Evolutionary conservation across 2,113 vertebrate species (phyloP).

Genomic region (Heliornis fulica): DNA sequence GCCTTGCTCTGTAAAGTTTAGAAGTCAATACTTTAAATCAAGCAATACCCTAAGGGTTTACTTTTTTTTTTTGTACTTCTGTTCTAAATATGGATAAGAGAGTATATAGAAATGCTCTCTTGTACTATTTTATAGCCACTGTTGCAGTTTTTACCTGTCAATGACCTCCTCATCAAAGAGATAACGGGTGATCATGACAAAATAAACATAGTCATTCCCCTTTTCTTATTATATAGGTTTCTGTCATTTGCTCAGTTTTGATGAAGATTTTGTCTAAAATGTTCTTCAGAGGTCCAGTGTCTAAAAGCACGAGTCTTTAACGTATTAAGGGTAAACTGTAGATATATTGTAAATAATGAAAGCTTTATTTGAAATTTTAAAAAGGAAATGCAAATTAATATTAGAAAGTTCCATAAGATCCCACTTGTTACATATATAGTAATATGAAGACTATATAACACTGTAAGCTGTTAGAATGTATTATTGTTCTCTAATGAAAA

Average conservation of each 20-base stretch:
- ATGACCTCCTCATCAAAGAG: not conserved
- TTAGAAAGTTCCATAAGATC: not conserved
- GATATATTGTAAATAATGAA: not conserved
- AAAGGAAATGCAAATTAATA: not conserved
- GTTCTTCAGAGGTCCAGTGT: not conserved
- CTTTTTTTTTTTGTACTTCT: not conserved
- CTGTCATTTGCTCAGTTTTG: not conserved
- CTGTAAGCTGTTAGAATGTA: not conserved
- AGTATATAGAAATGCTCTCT: not conserved
- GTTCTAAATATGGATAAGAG: not conserved
- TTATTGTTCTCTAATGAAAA: not conserved
- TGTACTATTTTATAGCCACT: not conserved
- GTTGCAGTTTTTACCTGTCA: not conserved
- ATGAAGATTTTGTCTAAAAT: not conserved
- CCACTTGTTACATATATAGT: not conserved
- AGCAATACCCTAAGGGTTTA: not conserved
- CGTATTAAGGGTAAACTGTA: not conserved
- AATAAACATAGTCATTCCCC: not conserved
- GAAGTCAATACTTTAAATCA: not conserved
- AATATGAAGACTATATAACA: not conserved
- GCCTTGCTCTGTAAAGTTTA: not conserved
- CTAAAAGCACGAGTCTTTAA: not conserved
- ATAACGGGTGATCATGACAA: not conserved
- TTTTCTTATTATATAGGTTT: not conserved
- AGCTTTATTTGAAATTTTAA: not conserved